Percentiles rank a stretch among this genome's conserved stretches.
phyloP scores from a whole-genome alignment of 2,113 vertebrate species.

The Azemiops feae region DNA sequence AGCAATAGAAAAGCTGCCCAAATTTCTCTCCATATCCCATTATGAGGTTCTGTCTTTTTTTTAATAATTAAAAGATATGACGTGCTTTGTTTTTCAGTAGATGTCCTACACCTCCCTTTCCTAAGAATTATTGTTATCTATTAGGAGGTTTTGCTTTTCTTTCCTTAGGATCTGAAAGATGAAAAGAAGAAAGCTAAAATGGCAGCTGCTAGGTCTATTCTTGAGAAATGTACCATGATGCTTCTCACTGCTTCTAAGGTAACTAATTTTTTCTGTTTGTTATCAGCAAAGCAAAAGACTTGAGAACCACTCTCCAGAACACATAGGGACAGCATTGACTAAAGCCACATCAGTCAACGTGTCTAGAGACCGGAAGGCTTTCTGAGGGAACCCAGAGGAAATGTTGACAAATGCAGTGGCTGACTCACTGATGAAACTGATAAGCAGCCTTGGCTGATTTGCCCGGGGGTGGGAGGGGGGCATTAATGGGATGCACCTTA shows the following conservation, averaged over 20 bases:
- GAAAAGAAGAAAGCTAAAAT: constrained; percentile 98
- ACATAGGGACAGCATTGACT: neutral
- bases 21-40: neutral
- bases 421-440: neutral
- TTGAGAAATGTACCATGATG: constrained; percentile 99
- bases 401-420: neutral
- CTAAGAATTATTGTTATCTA: constrained; percentile 16
- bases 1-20: neutral
- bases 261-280: neutral
- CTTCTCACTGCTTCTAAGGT: constrained; percentile 98
- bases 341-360: neutral
- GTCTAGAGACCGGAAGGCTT: neutral
- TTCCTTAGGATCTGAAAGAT: constrained; percentile 91
- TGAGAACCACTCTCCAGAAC: neutral
- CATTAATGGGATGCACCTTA: neutral
- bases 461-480: neutral
- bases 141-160: constrained; percentile 26
- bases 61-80: neutral
- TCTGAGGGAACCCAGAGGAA: accelerated
- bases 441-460: neutral
- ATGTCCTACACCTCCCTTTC: neutral
- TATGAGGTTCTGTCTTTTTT: neutral
- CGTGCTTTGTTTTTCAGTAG: neutral
- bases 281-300: neutral
- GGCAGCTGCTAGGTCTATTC: constrained; percentile 92